Conservation (phyloP, 2,888 invertebrate genomes). For the Drosophila maculinotata region DNA sequence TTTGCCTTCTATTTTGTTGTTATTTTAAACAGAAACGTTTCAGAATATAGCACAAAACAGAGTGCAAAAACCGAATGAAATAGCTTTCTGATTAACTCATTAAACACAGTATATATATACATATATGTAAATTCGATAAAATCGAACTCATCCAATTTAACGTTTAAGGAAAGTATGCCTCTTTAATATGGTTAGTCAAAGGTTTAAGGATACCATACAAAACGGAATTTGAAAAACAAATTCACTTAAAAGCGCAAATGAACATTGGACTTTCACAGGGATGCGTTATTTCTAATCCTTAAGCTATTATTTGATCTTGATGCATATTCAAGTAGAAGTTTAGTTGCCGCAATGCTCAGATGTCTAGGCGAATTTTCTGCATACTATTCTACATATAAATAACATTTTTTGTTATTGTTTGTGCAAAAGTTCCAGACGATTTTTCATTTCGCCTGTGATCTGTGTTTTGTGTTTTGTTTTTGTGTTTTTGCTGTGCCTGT, state of each 20-base stretch:
- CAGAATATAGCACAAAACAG: neutral
- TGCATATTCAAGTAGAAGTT: neutral
- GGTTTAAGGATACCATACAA: neutral
- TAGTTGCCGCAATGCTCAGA: neutral
- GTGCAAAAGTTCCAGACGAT: slow-evolving; percentile 44
- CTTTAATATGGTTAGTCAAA: neutral
- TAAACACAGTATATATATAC: no score
- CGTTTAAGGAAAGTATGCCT: no score
- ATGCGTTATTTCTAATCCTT: neutral
- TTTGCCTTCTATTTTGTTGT: neutral
- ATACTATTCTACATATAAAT: slow-evolving; percentile 26
- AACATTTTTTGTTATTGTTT: slow-evolving; percentile 57
- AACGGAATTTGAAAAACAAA: neutral
- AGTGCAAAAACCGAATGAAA: neutral
- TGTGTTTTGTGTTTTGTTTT: slow-evolving; percentile 12
- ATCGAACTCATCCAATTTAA: no score
- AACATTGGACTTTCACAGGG: no score
- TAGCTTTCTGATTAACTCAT: no score
- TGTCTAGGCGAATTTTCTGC: no score
- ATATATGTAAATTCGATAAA: no score
- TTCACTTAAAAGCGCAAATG: no score
- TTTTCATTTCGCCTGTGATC: slow-evolving; percentile 45
- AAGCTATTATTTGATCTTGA: neutral
- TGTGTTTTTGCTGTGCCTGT: slow-evolving; percentile 51
- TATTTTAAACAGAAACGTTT: slow-evolving; percentile 1